Base-by-base conservation (phyloP, 2,113 vertebrate genomes). In the Halcyon senegalensis region DNA sequence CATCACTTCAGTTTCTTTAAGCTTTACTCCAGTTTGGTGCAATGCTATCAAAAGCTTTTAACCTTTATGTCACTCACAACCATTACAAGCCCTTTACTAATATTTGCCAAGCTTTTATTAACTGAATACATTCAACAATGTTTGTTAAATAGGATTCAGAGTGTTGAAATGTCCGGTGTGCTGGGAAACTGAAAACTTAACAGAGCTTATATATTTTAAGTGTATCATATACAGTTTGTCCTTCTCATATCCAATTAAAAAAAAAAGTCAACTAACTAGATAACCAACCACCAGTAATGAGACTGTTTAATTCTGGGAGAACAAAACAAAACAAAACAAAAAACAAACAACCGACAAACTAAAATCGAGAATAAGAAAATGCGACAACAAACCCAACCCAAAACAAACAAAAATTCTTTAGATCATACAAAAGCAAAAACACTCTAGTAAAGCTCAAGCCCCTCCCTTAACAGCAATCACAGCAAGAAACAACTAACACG, bases 41-140 rank as follows among this genome's bases (percentile, higher is more conserved):
- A 89, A 66, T 60, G 59, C 77, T 94, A 80, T 93, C 7, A 3
- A 95, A 90, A 89, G 88, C 76, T 94, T 97, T 95, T 90, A 94
- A 92, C 69, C 91, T 95, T 95, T 80, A 35, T 94, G 93, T 87
- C 78, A 56, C 70, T 91, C 93, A 56, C 77, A 96, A 55, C 73
- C 35, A 87, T 90, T 97, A 95, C 90, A 94, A 97, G 74, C 72
- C 83, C 75, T 97, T 97, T 96, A 87, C 96, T 90, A 96, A 97
- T 96, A 96, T 97, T 97, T 97, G 78, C 79, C 37, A 92, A 97
- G 87, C 80, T 95, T 97, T 95, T 96, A 96, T 95, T 94, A 94
- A 75, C 82, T 70, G 87, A 94, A 95, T 91, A 85, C 67, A n/a
- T 87, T 85, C 74, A 90, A 90, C 91, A 87, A 9, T 66, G 80